A percentile compares a stretch with the other conserved stretches of the same genome.
Evolutionary conservation across 2,888 invertebrate species (phyloP).

Genomic region (Podabrus alpinus): DNA sequence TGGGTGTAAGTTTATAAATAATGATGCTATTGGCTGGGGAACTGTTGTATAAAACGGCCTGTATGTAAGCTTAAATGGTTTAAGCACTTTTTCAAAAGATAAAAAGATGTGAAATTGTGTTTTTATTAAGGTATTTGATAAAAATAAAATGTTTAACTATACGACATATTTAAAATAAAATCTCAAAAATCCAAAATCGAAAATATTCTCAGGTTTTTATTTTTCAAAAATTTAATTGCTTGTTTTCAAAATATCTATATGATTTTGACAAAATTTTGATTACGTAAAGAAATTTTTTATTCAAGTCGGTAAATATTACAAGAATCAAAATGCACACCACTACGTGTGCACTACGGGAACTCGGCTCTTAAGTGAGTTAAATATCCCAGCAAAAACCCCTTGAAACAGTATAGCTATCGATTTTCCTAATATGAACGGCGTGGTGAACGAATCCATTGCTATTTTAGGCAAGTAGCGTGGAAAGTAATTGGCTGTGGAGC

Average conservation of each 20-base stretch:
- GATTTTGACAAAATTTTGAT: background rate
- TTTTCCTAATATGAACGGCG: constrained; percentile 28
- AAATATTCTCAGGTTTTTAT: background rate
- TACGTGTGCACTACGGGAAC: background rate
- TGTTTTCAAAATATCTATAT: background rate
- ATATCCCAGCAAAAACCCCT: constrained; percentile 20
- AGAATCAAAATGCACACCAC: background rate
- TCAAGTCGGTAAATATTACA: background rate
- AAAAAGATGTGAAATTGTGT: background rate
- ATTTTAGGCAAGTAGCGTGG: constrained; percentile 38
- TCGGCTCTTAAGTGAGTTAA: constrained; percentile 10
- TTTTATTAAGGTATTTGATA: background rate
- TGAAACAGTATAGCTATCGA: constrained; percentile 29
- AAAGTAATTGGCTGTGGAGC: constrained; percentile 37
- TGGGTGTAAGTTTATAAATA: background rate
- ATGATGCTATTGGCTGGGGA: background rate
- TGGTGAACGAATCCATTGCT: constrained; percentile 38
- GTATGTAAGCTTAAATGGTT: background rate
- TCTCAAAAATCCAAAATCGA: background rate
- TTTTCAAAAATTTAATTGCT: background rate
- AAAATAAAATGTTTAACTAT: background rate
- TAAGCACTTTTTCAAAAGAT: background rate
- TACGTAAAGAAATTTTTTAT: background rate
- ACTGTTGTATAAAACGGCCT: background rate
- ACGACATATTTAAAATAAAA: background rate